Percentiles rank a stretch among this genome's conserved stretches.
Conservation (phyloP, 1,140 invertebrate genomes). For the Drosophila bocki region DNA sequence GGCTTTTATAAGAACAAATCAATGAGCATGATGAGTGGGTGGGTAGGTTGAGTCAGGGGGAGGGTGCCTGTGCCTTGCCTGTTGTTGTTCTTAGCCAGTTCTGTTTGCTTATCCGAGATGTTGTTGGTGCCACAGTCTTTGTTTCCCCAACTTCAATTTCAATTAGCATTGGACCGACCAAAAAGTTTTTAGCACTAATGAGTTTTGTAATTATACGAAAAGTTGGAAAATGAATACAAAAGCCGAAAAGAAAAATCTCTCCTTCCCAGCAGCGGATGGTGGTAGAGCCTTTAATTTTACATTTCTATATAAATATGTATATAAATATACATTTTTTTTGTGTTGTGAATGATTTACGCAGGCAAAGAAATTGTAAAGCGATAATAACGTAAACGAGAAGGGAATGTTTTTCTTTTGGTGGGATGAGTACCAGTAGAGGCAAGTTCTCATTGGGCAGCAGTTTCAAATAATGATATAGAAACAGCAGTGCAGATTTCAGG, state of each 20-base stretch:
- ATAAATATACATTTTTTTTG: not conserved
- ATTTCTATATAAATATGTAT: conserved; percentile 19
- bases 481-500: not conserved
- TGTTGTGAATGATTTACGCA: conserved; percentile 30
- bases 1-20: conserved; percentile 15
- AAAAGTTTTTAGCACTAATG: conserved; percentile 57
- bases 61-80: not conserved
- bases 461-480: not conserved
- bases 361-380: conserved; percentile 18
- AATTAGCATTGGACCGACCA: conserved; percentile 52
- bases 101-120: conserved; percentile 22
- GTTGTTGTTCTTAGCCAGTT: not conserved
- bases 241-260: conserved; percentile 28
- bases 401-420: not conserved
- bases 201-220: conserved; percentile 73
- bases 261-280: not conserved
- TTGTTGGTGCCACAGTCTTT: conserved; percentile 15
- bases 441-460: conserved; percentile 3
- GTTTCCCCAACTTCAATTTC: conserved; percentile 51
- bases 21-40: not conserved
- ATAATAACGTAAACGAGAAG: conserved; percentile 6
- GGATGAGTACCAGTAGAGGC: not conserved
- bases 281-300: conserved; percentile 7
- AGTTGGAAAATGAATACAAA: conserved; percentile 62
- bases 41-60: too few species aligned